Base-by-base conservation (phyloP, 2,888 invertebrate genomes). In the Leptothorax acervorum region DNA sequence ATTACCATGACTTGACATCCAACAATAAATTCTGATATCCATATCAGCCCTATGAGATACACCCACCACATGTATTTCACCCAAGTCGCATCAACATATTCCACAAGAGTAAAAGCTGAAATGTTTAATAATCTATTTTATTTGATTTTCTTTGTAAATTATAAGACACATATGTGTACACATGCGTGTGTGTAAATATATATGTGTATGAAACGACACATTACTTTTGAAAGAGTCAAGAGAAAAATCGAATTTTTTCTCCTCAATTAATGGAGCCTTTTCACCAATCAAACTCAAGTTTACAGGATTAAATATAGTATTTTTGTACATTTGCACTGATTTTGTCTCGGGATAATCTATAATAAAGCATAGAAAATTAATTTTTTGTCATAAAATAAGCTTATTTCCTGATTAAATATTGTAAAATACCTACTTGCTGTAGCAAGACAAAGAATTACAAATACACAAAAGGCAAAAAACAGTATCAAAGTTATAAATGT, bases 61-160 rank as follows among this genome's bases (percentile, higher is more conserved):
- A 99, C 97, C 98, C 98, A 99, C 97, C 99, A 98, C 97, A 99
- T 98, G 91, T 98, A 98, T 92, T 97, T 97, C 53, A 98, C 96
- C 97, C 98, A 97, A 90, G 97, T 96, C 0, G 97, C 97, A 93
- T 97, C 97, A 15, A 96, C 95, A 93, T 97, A 98, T 93, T 98
- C 97, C 78, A 98, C 96, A 71, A 97, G 95, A 8, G 96, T 95
- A 87, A 97, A 96, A 85, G 96, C 97, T 97, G 65, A 79, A 94
- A 87, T 71, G 62, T 68, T 57, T 66, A 74, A 83, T 48, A 73
- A 74, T 18, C 78, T 4, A n/a, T 83, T 31, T 68, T 70, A 81
- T 60, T 48, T 63, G 1, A 73, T 48, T 66, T 48, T 73, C 3
- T 73, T 55, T 62, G 31, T 39, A 8, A 53, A 65, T 63, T 4